Evolutionary conservation across 2,888 invertebrate genomes (phyloP), one percentile per base, ranked within the genome.

Genomic region (Acronicta leporina): DNA sequence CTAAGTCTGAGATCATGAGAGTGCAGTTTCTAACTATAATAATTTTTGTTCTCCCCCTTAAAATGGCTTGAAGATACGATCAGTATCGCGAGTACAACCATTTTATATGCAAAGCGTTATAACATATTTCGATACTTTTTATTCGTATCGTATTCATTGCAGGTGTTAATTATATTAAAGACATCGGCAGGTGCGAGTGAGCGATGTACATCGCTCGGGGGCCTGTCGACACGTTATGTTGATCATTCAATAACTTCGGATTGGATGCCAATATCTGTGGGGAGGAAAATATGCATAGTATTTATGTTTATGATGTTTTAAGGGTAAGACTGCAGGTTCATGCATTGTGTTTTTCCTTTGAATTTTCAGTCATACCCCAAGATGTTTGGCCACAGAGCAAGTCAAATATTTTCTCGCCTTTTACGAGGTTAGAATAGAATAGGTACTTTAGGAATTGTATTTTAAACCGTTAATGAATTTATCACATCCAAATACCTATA

Each of bases 81-180:
- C 48, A 45, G 0, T 40, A 61, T 8, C 45, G 27, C 41, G 59
- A 63, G 8, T 33, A 25, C 51, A 45, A 13, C 20, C 25, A 40
- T 57, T 63, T 41, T 52, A 65, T 54, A 73, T 79, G 77, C 57
- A 75, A 79, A 68, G 27, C 40, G n/a, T 56, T 57, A 72, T 68
- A 46, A 35, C 40, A 63, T 69, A 48, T 5, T 47, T 27, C 11
- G 15, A 8, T 43, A 40, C 57, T 66, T 75, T 79, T 75, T 75
- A 41, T 73, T 76, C 63, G 50, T 61, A 47, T 61, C 51, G 14
- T 46, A 46, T 76, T 55, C 52, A 79, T 55, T 47, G 79, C 66
- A 68, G 56, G 77, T 75, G 80, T 65, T 80, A 72, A 77, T 79
- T 72, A 74, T 57, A 61, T 77, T 67, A 69, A 48, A 55, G 46